Evolutionary conservation across 2,797 vertebrate genomes (phyloP).

Genomic region (Acipenser oxyrinchus): DNA sequence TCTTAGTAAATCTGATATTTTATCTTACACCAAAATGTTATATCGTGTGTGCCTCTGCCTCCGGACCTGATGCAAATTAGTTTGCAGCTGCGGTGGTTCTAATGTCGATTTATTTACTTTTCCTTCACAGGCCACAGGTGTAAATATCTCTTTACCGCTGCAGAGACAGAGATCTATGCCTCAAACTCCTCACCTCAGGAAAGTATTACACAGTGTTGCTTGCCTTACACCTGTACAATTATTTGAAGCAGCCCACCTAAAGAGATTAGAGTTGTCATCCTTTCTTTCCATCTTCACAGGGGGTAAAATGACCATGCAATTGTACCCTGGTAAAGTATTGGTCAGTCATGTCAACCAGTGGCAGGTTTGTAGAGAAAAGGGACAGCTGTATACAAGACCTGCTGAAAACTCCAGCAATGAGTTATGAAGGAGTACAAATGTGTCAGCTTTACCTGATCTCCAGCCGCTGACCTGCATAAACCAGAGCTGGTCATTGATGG

Average conservation of each 20-base stretch:
- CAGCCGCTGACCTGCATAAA: too few species aligned
- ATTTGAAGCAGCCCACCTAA: not conserved
- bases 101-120: not conserved
- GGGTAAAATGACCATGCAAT: too few species aligned
- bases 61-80: not conserved
- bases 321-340: too few species aligned
- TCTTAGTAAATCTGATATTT: too few species aligned
- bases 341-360: too few species aligned
- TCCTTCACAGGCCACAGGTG: not conserved
- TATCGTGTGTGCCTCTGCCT: not conserved
- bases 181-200: not conserved
- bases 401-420: not conserved
- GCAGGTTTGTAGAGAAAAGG: too few species aligned
- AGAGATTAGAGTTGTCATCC: not conserved
- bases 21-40: not conserved
- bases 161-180: not conserved
- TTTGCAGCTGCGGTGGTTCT: not conserved
- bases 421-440: too few species aligned
- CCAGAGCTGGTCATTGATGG: too few species aligned
- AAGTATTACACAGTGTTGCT: not conserved
- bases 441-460: too few species aligned
- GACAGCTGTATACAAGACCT: too few species aligned
- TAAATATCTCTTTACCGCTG: not conserved
- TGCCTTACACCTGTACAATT: not conserved
- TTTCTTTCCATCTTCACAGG: slow-evolving; percentile 12